phyloP scores from a whole-genome alignment of 2,888 invertebrate species.

The Hipparchia sbordonii region DNA sequence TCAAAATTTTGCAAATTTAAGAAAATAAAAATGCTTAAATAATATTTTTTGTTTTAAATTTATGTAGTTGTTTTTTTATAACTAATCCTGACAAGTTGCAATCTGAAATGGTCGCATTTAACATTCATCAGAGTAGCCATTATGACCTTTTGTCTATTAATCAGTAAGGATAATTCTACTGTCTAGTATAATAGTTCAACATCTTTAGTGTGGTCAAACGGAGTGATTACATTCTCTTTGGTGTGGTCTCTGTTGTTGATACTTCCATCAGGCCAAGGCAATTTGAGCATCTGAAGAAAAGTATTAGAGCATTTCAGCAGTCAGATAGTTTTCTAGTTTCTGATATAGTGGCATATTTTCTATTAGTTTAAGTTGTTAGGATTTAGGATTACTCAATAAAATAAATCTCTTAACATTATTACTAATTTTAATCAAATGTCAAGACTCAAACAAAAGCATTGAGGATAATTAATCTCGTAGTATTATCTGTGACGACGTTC shows the following conservation, averaged over 20 bases:
- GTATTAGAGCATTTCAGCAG: no score
- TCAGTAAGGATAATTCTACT: no score
- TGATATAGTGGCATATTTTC: background rate
- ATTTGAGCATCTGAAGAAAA: no score
- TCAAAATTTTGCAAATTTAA: constrained; percentile 8
- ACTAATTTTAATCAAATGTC: constrained; percentile 54
- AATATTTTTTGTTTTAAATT: background rate
- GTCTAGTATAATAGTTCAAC: no score
- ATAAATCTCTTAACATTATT: constrained; percentile 51
- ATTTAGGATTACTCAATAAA: background rate
- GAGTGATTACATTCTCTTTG: no score
- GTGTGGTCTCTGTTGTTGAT: no score
- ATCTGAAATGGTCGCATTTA: no score
- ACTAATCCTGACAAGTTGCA: no score
- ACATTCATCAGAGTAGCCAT: no score
- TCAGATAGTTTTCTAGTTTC: background rate
- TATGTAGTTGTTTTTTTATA: background rate
- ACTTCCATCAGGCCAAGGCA: no score
- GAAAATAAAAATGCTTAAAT: constrained; percentile 9
- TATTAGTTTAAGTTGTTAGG: background rate
- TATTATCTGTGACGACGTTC: constrained; percentile 75
- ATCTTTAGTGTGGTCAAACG: no score
- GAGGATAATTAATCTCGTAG: constrained; percentile 45
- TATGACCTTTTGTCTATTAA: no score
- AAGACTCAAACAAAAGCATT: constrained; percentile 4